These are phyloP conservation scores for Tichodroma muraria DNA, from an alignment of 2,113 vertebrate genomes.

Conservation along the genomic window DNA sequence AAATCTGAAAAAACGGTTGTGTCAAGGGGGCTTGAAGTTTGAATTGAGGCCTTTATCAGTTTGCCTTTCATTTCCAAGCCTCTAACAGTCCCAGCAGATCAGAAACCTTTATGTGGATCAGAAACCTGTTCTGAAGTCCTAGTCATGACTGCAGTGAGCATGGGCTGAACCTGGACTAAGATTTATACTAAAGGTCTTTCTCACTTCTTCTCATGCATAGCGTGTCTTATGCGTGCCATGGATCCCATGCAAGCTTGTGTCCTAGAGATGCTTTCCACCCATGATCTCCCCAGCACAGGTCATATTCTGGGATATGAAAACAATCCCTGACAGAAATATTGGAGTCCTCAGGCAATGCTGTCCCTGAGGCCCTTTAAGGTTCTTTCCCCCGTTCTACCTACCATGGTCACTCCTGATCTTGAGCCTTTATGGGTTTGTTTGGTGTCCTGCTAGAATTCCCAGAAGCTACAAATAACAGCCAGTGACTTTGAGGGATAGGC, in stretches of 20 bases:
- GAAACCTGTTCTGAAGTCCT: neutral
- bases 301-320: neutral
- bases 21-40: neutral
- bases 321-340: neutral
- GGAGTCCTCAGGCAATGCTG: neutral
- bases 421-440: neutral
- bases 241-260: neutral
- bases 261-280: neutral
- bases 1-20: neutral
- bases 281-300: neutral
- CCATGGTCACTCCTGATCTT: neutral
- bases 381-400: neutral
- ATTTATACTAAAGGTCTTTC: neutral
- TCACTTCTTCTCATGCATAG: neutral
- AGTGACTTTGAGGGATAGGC: neutral
- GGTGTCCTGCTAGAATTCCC: neutral
- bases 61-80: neutral
- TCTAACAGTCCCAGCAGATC: neutral
- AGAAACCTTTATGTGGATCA: neutral
- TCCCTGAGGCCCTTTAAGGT: neutral
- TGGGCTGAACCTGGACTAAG: neutral
- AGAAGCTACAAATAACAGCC: neutral
- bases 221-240: neutral
- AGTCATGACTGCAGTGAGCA: fast-evolving
- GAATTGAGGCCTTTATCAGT: neutral